A percentile compares a stretch with the other conserved stretches of the same genome.
These are phyloP conservation scores for Semotilus atromaculatus DNA, from an alignment of 2,797 vertebrate genomes.

Conservation along the genomic window DNA sequence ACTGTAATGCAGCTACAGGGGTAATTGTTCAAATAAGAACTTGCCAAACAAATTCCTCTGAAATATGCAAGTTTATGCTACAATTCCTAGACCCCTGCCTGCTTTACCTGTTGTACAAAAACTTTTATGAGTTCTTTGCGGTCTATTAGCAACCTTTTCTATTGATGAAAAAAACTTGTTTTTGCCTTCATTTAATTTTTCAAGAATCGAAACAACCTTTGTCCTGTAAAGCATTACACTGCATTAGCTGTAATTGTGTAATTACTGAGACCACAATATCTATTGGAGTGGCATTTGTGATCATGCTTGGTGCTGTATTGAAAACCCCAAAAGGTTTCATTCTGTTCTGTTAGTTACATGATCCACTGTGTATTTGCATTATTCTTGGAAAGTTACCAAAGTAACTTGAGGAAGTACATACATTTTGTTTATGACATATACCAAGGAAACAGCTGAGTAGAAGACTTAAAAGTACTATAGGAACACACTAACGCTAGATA, in stretches of 20 bases:
- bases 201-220: neutral
- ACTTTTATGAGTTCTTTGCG: neutral
- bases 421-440: constrained; percentile 2
- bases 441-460: neutral
- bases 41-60: neutral
- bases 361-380: neutral
- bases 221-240: neutral
- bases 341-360: neutral
- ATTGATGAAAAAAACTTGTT: neutral
- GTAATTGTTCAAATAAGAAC: neutral
- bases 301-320: neutral
- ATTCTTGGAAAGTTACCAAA: constrained; percentile 23
- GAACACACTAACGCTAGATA: neutral
- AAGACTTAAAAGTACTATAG: neutral
- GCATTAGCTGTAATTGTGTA: neutral
- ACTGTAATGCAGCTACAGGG: neutral
- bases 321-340: neutral
- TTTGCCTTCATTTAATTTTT: neutral
- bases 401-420: neutral
- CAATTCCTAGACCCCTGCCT: too few relatives aligned
- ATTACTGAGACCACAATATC: neutral
- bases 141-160: neutral
- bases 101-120: neutral
- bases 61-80: neutral
- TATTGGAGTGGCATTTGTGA: neutral